Evolutionary conservation across 1,140 invertebrate species (phyloP), one percentile per base, ranked within the genome.

Genomic region (Cephus cinctus): DNA sequence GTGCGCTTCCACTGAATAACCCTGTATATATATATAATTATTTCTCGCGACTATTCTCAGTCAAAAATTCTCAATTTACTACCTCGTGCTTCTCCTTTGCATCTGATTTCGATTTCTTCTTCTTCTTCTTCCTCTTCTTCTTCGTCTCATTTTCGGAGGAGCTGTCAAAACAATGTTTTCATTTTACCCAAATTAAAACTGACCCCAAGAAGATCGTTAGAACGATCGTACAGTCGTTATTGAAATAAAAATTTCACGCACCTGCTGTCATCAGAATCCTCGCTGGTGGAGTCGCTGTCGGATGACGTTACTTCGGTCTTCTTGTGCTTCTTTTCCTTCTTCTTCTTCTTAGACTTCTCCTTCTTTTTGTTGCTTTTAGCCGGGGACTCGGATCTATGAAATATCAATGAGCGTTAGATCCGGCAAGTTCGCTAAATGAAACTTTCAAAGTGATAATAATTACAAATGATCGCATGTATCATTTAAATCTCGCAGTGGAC

Each of bases 311-410:
- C 54, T 50, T 74, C 71, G n/a, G 49, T 39, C 45, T 69, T 73
- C 36, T 67, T 71, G 22, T 72, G 69, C 43, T 71, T 73, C 52
- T 65, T 72, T 1, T 74, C 70, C 52, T 73, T 73, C 44, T 73
- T 73, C 47, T 71, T 72, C 23, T 74, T 74, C 39, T 74, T 74
- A 1, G 71, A 63, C n/a, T 74, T 74, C 31, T 75, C 72, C 61
- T 73, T 75, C 52, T 75, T 75, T 52, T 73, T 73, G 15, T 27
- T 61, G 8, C 48, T 48, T 51, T 72, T 75, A 6, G n/a, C n/a
- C 3, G 70, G 70, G 4, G 70, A 72, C 51, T 75, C 72, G 49
- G 72, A 75, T 57, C 72, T 75, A 71, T 59, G 60, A 50, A 72
- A 65, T 52, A n/a, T 46, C 48, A 8, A 15, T 9, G 20, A 41